A percentile compares a stretch with the other conserved stretches of the same genome.
These are phyloP conservation scores for Mylabris sibirica DNA, from an alignment of 2,888 invertebrate genomes.

Conservation along the genomic window DNA sequence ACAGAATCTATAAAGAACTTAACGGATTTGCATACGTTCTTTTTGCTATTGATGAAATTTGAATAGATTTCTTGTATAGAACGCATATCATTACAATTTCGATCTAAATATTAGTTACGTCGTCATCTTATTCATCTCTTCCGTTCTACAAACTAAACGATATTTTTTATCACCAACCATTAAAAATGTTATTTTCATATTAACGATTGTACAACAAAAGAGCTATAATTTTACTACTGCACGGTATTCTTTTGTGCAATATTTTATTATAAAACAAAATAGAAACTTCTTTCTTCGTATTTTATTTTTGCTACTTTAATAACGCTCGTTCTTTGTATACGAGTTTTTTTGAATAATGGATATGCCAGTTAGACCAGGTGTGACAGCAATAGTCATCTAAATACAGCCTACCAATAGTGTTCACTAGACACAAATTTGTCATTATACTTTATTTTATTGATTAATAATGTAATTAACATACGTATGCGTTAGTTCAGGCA, in stretches of 20 bases:
- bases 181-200: conserved; percentile 11
- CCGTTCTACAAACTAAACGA: neutral
- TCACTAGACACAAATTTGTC: too few relatives aligned
- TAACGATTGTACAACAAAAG: conserved; percentile 6
- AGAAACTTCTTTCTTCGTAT: neutral
- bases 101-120: neutral
- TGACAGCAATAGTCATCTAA: neutral
- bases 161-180: conserved; percentile 2
- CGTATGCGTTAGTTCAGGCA: too few relatives aligned
- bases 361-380: neutral
- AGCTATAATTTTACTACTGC: conserved; percentile 6
- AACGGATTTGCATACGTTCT: neutral
- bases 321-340: neutral
- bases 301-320: conserved; percentile 9
- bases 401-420: too few relatives aligned
- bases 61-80: neutral
- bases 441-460: too few relatives aligned
- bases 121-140: neutral
- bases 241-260: conserved; percentile 9
- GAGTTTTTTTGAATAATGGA: conserved; percentile 16
- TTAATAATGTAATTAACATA: too few relatives aligned
- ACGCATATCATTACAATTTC: neutral
- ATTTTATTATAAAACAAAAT: conserved; percentile 4
- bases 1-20: neutral
- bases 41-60: neutral